Conservation (phyloP, 2,113 vertebrate genomes). For the Camelus dromedarius region DNA sequence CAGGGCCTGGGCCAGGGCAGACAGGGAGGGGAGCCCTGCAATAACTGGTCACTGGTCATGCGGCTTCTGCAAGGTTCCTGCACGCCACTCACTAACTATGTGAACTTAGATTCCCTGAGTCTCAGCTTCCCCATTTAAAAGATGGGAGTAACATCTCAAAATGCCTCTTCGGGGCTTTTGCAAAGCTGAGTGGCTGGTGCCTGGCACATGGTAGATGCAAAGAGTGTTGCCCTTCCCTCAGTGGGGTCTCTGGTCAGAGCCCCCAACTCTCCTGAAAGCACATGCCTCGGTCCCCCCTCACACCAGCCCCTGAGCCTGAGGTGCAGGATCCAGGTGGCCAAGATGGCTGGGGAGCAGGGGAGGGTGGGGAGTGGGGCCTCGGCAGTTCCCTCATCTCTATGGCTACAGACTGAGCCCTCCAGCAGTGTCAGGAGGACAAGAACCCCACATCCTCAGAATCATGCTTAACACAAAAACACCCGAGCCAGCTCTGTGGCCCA, state of each 20-base stretch:
- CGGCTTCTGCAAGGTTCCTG: neutral
- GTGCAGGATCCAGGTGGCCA: neutral
- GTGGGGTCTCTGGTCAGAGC: neutral
- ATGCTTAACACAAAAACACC: no score
- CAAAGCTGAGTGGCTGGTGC: neutral
- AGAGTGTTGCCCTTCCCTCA: neutral
- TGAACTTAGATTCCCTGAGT: neutral
- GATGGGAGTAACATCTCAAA: neutral
- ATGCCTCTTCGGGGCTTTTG: neutral
- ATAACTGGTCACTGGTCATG: neutral
- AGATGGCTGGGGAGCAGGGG: neutral
- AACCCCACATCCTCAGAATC: neutral
- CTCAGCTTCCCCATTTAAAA: neutral
- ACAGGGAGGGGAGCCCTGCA: neutral
- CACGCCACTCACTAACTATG: neutral
- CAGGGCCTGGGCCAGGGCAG: neutral
- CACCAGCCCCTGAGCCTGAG: neutral
- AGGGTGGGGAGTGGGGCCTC: accelerated
- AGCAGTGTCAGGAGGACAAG: neutral
- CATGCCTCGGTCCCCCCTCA: neutral
- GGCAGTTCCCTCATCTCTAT: neutral
- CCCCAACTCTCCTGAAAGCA: neutral
- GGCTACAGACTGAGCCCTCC: neutral
- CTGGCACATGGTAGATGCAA: neutral
- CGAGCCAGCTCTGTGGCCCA: neutral